Percentiles rank a stretch among this genome's conserved stretches.
Evolutionary conservation across 2,888 invertebrate genomes (phyloP).

Genomic region (Tipula vernalis): DNA sequence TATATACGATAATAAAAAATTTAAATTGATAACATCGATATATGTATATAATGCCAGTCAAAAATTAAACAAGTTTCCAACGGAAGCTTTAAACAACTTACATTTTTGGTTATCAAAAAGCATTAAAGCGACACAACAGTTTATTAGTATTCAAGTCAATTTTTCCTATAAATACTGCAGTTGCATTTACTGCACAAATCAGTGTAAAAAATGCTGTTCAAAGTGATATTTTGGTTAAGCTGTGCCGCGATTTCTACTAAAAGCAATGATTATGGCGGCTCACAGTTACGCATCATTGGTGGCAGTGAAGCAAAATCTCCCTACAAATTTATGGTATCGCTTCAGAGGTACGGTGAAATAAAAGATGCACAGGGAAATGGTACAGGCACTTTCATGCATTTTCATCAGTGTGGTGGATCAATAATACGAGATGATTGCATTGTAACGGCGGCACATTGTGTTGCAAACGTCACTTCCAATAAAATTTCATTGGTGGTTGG

Average conservation of each 20-base stretch:
- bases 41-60: too few relatives aligned
- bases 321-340: not conserved
- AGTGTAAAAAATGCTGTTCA: not conserved
- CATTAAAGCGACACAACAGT: too few relatives aligned
- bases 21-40: too few relatives aligned
- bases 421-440: not conserved
- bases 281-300: not conserved
- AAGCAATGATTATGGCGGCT: not conserved
- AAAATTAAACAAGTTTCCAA: too few relatives aligned
- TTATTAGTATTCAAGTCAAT: too few relatives aligned
- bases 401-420: conserved; percentile 12
- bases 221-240: not conserved
- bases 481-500: not conserved
- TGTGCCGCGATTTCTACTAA: not conserved
- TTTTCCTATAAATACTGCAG: not conserved
- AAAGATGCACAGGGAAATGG: not conserved
- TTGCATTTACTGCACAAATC: not conserved
- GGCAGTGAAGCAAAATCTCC: not conserved
- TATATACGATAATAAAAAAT: too few relatives aligned
- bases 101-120: too few relatives aligned
- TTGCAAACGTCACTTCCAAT: not conserved
- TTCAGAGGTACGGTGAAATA: not conserved
- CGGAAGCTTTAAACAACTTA: too few relatives aligned
- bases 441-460: conserved; percentile 14
- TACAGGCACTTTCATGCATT: not conserved